Base-by-base conservation (phyloP, 2,888 invertebrate genomes). In the Anthrax anthrax region DNA sequence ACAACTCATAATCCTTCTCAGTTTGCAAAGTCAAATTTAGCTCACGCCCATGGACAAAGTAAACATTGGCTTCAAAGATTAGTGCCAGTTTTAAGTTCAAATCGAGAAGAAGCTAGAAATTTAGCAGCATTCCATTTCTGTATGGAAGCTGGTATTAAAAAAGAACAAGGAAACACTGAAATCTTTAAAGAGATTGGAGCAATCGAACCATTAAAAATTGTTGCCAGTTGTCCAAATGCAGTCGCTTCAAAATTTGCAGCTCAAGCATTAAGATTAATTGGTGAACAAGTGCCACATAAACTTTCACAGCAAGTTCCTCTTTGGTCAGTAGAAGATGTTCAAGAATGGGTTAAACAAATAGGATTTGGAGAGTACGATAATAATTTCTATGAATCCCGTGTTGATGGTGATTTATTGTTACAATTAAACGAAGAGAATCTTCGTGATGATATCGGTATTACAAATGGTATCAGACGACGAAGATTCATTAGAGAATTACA, bases 71-170 rank as follows among this genome's bases (percentile, higher is more conserved):
- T 97, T 46, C 80, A 87, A 67, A 76, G 89, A 57, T 73, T 98
- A 53, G 90, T 97, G 5, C 95, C 96, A 1, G 90, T 97, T 13
- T 72, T 98, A 46, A 87, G 86, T 62, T 95, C 95, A 37, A 89
- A 94, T 62, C 75, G 95, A 50, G 91, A 95, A 62, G 97, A 97
- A 69, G 96, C 97, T 0, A 78, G 94, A 58, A 94, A 92, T 63
- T 71, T 98, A 57, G 97, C 96, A 4, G 95, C 97, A 34, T 98
- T 97, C 65, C 98, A 98, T 64, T 88, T 96, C 66, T 95, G 95
- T 62, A 95, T 98, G 94, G 98, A 98, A 69, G 96, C 97, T 13
- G 91, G 91, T 36, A 96, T 98, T 46, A 97, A 97, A 66, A 88
- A 92, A 58, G 84, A 85, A 57, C 91, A 91, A 65, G 87, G 87